Evolutionary conservation across 1,140 invertebrate species (phyloP), one percentile per base, ranked within the genome.

Genomic region (Scaptomyza graminum): DNA sequence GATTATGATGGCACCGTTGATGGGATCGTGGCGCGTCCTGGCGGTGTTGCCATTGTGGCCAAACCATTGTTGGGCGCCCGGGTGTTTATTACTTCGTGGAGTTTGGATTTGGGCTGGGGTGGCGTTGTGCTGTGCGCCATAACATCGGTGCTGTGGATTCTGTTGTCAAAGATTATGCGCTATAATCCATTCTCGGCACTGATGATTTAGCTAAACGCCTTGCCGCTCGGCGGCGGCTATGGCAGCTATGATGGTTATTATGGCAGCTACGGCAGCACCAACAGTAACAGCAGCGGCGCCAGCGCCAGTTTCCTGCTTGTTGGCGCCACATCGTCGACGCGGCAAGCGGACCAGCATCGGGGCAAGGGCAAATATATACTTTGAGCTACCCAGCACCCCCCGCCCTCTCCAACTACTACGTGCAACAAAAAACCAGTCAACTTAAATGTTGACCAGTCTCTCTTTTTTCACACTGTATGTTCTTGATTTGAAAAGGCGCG

Each of bases 101-200:
- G 96, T 18, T 92, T 97, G 63, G 95, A 96, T 64, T 92, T 97
- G 0, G 96, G 96, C 15, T 97, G 96, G 96, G 95, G 94, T 13
- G 96, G 96, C 3, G 95, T 97, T 0, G 94, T 94, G 1, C 90
- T 97, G 0, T 97, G 96, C 69, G 93, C 96, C 3, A 94, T 96
- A 13, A 95, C 96, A 0, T 95, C 95, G 0, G 92, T 97, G 0
- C 93, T 97, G 3, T 98, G 97, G 97, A 96, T 97, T 47, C 92
- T 97, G 39, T 93, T 97, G 12, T 96, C 96, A 12, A 97, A 97
- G 92, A 96, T 97, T 68, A 97, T 97, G 96, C 93, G 97, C 76
- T 97, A 97, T 91, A 97, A 96, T 92, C 96, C 96, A 5, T 95
- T 96, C 82, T 94, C 95, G 1, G 93, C 94, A 49, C 94, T 95